Evolutionary conservation across 1,140 invertebrate species (phyloP).

Genomic region (Drosophila neocordata): DNA sequence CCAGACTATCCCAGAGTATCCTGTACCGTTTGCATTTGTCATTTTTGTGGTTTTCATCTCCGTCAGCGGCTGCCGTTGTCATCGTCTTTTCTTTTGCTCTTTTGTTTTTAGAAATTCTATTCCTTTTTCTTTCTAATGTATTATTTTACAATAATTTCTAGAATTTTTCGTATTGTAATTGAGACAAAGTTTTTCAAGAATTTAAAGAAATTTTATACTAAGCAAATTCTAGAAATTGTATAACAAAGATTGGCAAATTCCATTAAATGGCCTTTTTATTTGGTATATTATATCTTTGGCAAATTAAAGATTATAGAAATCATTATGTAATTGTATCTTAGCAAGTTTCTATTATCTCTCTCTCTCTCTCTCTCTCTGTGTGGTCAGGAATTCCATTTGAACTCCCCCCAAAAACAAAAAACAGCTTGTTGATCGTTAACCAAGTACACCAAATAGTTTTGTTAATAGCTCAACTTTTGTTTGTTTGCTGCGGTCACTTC

Average conservation of each 20-base stretch:
- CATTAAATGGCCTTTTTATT: neutral
- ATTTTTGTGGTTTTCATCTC: conserved; percentile 65
- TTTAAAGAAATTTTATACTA: conserved; percentile 19
- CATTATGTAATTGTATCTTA: conserved; percentile 6
- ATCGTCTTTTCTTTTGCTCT: conserved; percentile 37
- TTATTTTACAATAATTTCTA: conserved; percentile 62
- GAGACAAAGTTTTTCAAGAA: conserved; percentile 35
- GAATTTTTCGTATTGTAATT: conserved; percentile 40
- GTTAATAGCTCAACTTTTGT: conserved; percentile 40
- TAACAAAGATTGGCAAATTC: neutral
- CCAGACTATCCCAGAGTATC: conserved; percentile 41
- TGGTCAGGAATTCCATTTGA: conserved; percentile 1
- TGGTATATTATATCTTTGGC: neutral
- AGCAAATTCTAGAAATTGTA: conserved; percentile 21
- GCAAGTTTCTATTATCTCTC: neutral
- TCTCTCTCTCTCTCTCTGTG: too few relatives aligned
- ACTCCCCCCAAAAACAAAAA: too few relatives aligned
- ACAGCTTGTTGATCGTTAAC: conserved; percentile 52
- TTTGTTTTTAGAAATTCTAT: conserved; percentile 30
- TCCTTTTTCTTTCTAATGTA: conserved; percentile 35
- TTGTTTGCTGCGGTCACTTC: conserved; percentile 45
- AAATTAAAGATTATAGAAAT: neutral
- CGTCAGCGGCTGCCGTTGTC: conserved; percentile 17
- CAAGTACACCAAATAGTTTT: conserved; percentile 8
- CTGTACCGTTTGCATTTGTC: conserved; percentile 69